Evolutionary conservation across 2,113 vertebrate genomes (phyloP).

Genomic region (Ardeotis arabs): DNA sequence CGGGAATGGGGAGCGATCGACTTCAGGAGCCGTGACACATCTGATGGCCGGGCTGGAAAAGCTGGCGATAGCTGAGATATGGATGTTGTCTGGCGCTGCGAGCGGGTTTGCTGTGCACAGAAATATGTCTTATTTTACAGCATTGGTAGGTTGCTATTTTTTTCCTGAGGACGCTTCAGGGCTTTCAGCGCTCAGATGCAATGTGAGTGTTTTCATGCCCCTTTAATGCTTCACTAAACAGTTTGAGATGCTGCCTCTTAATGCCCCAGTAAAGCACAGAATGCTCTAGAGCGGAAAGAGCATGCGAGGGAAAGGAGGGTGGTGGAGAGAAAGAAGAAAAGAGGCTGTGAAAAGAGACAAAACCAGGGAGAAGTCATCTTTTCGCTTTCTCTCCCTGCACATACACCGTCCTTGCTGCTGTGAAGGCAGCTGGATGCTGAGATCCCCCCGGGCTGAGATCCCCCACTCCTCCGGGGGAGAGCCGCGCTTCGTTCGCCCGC

Average conservation of each 20-base stretch:
- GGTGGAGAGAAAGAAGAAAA: neutral
- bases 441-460: neutral
- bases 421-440: neutral
- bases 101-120: neutral
- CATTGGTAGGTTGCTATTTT: neutral
- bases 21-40: neutral
- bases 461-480: neutral
- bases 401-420: rapidly evolving
- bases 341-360: neutral
- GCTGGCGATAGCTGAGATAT: neutral
- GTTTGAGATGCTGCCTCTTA: constrained; percentile 51
- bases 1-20: neutral
- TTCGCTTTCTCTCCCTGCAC: neutral
- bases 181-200: neutral
- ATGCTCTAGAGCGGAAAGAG: constrained; percentile 45
- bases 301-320: neutral
- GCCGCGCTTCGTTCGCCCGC: rapidly evolving
- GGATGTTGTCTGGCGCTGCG: neutral
- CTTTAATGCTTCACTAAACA: constrained; percentile 65
- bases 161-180: constrained; percentile 21
- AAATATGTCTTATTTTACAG: neutral
- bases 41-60: neutral
- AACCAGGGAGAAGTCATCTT: neutral
- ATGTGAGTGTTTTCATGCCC: constrained; percentile 45
- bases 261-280: constrained; percentile 38